Evolutionary conservation across 1,140 invertebrate genomes (phyloP).

Genomic region (Nautilus pompilius): DNA sequence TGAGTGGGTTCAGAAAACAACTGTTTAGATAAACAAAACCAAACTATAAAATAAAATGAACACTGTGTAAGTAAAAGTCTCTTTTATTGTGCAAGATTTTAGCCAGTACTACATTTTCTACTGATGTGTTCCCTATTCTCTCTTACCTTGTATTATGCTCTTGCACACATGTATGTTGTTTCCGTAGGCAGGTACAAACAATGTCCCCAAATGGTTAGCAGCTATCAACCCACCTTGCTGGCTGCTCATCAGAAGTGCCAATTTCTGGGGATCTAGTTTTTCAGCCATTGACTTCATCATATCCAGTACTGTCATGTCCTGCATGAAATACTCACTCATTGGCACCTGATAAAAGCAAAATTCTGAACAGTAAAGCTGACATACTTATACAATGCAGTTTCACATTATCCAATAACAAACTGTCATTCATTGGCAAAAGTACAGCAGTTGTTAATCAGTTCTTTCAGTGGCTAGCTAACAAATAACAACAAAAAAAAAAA

Average conservation of each 20-base stretch:
- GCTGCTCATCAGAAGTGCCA: conserved; percentile 29
- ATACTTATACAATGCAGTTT: no score
- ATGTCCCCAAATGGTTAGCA: conserved; percentile 30
- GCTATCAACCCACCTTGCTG: conserved; percentile 38
- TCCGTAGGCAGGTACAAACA: conserved; percentile 40
- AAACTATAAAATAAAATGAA: neutral
- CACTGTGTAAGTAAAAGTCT: neutral
- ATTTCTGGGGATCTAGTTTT: conserved; percentile 42
- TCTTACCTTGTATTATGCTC: conserved; percentile 39
- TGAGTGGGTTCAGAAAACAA: neutral
- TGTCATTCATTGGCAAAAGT: no score
- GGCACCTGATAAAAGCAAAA: conserved; percentile 37
- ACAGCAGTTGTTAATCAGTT: no score
- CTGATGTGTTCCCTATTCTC: neutral
- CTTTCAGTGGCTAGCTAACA: no score
- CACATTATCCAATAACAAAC: no score
- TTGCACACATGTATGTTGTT: conserved; percentile 40
- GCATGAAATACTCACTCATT: conserved; percentile 53
- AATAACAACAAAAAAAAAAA: no score
- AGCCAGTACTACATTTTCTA: no score
- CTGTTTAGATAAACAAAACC: neutral
- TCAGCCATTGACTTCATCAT: conserved; percentile 34
- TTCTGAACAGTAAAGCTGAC: no score
- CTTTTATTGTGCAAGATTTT: neutral
- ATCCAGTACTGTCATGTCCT: conserved; percentile 46